Evolutionary conservation across 2,888 invertebrate genomes (phyloP).

Genomic region (Oscheius sp.): DNA sequence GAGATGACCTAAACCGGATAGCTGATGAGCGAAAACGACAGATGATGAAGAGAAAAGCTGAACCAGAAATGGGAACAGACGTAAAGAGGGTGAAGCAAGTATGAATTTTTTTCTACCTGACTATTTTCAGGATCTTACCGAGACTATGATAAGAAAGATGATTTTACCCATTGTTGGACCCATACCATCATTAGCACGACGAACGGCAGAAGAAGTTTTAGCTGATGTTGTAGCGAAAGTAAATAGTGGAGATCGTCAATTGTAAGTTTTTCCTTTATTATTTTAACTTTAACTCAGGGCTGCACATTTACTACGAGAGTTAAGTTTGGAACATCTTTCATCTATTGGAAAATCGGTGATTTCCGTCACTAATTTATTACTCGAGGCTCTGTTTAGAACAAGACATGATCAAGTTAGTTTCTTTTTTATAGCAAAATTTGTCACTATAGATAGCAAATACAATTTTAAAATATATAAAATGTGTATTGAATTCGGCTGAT

Average conservation of each 20-base stretch:
- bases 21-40: background rate
- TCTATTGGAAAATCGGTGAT: background rate
- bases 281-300: slow-evolving; percentile 9
- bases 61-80: background rate
- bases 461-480: background rate
- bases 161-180: too few relatives aligned
- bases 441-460: slow-evolving; percentile 1
- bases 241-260: slow-evolving; percentile 13
- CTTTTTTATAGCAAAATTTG: background rate
- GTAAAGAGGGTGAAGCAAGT: slow-evolving; percentile 10
- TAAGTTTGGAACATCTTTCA: slow-evolving; percentile 14
- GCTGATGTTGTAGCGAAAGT: slow-evolving; percentile 7
- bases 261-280: background rate
- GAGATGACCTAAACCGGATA: too few relatives aligned
- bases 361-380: background rate
- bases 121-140: slow-evolving; percentile 2
- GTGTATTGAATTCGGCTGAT: background rate
- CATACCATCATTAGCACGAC: slow-evolving; percentile 22
- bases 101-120: background rate
- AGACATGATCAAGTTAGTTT: slow-evolving; percentile 24
- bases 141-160: background rate
- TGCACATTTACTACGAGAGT: slow-evolving; percentile 21
- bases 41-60: background rate
- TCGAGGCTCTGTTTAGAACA: background rate
- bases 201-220: slow-evolving; percentile 15